These are phyloP conservation scores for Podabrus alpinus DNA, from an alignment of 2,888 invertebrate genomes.

Conservation along the genomic window DNA sequence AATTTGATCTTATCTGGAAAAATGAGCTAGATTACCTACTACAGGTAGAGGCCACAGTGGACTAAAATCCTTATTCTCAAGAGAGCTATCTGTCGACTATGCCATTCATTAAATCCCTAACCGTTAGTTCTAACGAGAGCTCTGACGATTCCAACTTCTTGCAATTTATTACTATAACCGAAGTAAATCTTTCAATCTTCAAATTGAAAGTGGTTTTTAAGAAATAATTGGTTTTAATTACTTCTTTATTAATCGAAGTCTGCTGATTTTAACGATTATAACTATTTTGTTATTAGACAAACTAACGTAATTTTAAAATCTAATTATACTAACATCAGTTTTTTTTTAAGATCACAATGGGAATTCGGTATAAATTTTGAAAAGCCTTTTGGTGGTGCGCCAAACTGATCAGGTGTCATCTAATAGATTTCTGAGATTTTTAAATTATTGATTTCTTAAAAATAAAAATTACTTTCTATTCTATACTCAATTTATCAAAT, in stretches of 20 bases:
- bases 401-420: neutral
- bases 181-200: slow-evolving; percentile 25
- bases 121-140: slow-evolving; percentile 45
- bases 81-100: slow-evolving; percentile 46
- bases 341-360: neutral
- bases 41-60: slow-evolving; percentile 34
- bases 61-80: slow-evolving; percentile 38
- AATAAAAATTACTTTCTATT: too few species aligned
- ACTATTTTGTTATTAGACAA: neutral
- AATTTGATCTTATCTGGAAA: slow-evolving; percentile 15
- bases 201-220: slow-evolving; percentile 17
- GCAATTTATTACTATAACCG: slow-evolving; percentile 44
- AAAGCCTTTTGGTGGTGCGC: neutral
- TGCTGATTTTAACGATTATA: neutral
- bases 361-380: neutral
- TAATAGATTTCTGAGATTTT: too few species aligned
- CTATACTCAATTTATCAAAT: too few species aligned
- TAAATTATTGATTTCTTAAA: too few species aligned
- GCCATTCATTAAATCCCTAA: slow-evolving; percentile 45
- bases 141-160: slow-evolving; percentile 38
- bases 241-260: neutral
- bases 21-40: slow-evolving; percentile 26
- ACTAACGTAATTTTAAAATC: neutral
- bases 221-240: neutral
- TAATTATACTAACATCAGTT: neutral